These are phyloP conservation scores for Acanthosepion esculentum DNA, from an alignment of 2,888 invertebrate genomes.

Conservation along the genomic window DNA sequence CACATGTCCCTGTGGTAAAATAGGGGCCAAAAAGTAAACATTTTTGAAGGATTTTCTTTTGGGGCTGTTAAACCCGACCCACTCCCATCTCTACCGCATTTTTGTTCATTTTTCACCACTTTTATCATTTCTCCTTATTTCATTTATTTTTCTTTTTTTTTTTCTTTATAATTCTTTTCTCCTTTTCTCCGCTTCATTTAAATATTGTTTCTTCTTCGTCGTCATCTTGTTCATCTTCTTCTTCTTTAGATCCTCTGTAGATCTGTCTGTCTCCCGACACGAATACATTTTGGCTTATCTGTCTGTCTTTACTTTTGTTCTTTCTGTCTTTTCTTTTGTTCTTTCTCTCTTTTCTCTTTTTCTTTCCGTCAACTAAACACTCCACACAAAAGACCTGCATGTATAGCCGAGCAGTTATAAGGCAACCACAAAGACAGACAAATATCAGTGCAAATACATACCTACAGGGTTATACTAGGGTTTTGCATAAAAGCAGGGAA, in stretches of 20 bases:
- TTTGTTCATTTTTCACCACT: too few species aligned
- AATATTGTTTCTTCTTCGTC: background rate
- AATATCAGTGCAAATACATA: too few species aligned
- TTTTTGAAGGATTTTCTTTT: background rate
- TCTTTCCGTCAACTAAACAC: too few species aligned
- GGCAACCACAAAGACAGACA: too few species aligned
- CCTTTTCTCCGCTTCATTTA: background rate
- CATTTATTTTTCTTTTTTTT: background rate
- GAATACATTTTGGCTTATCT: background rate
- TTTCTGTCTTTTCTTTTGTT: too few species aligned
- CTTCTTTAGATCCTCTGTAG: background rate
- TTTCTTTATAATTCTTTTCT: background rate
- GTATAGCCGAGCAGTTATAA: too few species aligned
- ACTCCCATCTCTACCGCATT: too few species aligned
- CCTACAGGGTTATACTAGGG: too few species aligned
- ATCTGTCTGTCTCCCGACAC: background rate
- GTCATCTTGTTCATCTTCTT: background rate
- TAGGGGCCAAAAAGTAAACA: background rate
- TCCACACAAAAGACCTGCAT: too few species aligned
- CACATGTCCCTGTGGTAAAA: constrained; percentile 8
- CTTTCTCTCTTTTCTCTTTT: background rate
- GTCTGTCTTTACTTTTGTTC: too few species aligned
- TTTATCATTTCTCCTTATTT: background rate
- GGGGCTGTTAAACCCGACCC: background rate
- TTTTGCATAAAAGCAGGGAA: too few species aligned